phyloP scores from a whole-genome alignment of 2,888 invertebrate genomes.

The Petrolisthes manimaculis region DNA sequence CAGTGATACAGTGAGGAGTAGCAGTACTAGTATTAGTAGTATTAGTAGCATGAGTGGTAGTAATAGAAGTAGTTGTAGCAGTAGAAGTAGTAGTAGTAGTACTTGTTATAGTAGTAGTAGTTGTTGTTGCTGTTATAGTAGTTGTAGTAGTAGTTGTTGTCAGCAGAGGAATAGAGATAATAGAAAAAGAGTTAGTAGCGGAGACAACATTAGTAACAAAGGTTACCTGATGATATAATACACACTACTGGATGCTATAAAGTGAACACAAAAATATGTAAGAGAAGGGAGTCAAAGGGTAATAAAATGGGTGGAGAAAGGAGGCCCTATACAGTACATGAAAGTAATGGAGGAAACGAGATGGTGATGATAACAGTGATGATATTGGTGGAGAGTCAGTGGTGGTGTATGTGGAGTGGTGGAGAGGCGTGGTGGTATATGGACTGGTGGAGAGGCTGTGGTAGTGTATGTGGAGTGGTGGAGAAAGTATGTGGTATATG shows the following conservation, averaged over 20 bases:
- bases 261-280: too few species aligned
- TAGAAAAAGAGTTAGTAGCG: too few species aligned
- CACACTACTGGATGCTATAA: too few species aligned
- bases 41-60: background rate
- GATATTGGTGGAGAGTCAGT: background rate
- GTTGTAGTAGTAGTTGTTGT: background rate
- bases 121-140: background rate
- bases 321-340: too few species aligned
- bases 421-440: background rate
- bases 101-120: background rate
- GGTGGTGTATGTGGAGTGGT: constrained; percentile 3
- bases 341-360: background rate
- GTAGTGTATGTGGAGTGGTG: background rate
- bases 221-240: too few species aligned
- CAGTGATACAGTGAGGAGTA: background rate
- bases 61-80: background rate
- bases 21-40: background rate
- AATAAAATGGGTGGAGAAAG: too few species aligned
- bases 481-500: background rate
- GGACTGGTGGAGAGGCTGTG: background rate
- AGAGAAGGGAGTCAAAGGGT: too few species aligned
- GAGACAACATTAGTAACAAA: too few species aligned
- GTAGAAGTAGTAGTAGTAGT: constrained; percentile 2
- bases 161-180: background rate
- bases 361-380: background rate